Evolutionary conservation across 2,113 vertebrate species (phyloP), one percentile per base, ranked within the genome.

Genomic region (Hemicordylus capensis): DNA sequence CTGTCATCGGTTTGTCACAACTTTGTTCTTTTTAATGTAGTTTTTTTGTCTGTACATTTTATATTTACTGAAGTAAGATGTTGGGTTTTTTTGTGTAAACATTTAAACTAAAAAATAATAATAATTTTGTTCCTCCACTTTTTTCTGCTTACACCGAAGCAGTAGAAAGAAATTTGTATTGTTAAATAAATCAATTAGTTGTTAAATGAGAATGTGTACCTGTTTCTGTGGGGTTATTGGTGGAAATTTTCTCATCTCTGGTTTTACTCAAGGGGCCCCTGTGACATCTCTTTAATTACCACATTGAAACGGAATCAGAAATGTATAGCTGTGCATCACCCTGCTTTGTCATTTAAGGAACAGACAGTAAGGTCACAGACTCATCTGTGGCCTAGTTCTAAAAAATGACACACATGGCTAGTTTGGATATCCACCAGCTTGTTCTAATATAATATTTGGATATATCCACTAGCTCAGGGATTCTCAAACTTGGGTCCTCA

Each of bases 101-200:
- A 93, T 91, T 94, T 93, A 93, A 95, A 95, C 92, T 94, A 89
- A 94, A 92, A 84, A 64, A 48, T 64, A 89, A 93, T 20, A 92
- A 88, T 95, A 93, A 92, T 95, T 95, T 94, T 94, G 93, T 95
- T 95, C 93, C 91, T 93, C 88, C 93, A 93, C 88, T 94, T 95
- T 93, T 94, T 93, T 95, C 94, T 95, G 93, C 93, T 94, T 92
- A 85, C 93, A 93, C n/a, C 91, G 92, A 92, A 90, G 94, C 92
- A 93, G 93, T 92, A 94, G 94, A 93, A 95, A 93, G 81, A 95
- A 94, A 95, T 94, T 95, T 95, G 94, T 95, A 95, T 94, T 94
- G 94, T 95, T 95, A 93, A 95, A 95, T 95, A 95, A 95, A 95
- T 93, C 91, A 92, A 93, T 93, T 94, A 95, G 94, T 95, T 94